Conservation (phyloP, 2,113 vertebrate species). For the Cinclus mexicanus region DNA sequence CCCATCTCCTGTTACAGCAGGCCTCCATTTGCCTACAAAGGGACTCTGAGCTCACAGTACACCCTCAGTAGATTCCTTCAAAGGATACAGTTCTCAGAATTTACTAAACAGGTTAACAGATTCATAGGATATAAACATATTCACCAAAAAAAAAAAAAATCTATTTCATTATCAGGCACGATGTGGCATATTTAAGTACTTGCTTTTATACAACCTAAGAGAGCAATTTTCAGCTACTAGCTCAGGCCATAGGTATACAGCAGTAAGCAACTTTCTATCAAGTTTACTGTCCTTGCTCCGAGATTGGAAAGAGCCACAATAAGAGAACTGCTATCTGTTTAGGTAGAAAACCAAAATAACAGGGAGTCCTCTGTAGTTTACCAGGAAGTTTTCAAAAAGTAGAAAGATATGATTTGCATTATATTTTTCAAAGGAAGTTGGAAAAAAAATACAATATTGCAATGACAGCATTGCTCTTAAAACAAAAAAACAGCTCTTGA, state of each 20-base stretch:
- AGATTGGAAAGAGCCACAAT: not conserved
- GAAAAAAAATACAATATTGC: not conserved
- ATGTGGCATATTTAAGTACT: not conserved
- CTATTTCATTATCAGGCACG: not conserved
- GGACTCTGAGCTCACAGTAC: not conserved
- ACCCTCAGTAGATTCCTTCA: not conserved
- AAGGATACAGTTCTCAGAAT: not conserved
- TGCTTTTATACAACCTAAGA: not conserved
- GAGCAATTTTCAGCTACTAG: not conserved
- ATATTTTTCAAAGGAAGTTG: not conserved
- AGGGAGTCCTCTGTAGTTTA: not conserved
- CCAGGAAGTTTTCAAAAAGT: not conserved
- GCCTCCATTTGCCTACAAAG: not conserved
- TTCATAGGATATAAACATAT: not conserved
- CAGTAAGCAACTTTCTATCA: not conserved
- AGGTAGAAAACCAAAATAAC: not conserved
- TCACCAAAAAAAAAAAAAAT: not conserved
- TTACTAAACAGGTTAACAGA: not conserved
- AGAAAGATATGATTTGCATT: not conserved
- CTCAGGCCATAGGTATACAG: not conserved
- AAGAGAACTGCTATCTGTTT: not conserved
- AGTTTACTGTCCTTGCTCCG: not conserved
- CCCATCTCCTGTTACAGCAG: not conserved
- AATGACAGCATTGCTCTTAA: not conserved
- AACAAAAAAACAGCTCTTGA: not conserved